Evolutionary conservation across 2,888 invertebrate species (phyloP).

Genomic region (Cephus pygmeus): DNA sequence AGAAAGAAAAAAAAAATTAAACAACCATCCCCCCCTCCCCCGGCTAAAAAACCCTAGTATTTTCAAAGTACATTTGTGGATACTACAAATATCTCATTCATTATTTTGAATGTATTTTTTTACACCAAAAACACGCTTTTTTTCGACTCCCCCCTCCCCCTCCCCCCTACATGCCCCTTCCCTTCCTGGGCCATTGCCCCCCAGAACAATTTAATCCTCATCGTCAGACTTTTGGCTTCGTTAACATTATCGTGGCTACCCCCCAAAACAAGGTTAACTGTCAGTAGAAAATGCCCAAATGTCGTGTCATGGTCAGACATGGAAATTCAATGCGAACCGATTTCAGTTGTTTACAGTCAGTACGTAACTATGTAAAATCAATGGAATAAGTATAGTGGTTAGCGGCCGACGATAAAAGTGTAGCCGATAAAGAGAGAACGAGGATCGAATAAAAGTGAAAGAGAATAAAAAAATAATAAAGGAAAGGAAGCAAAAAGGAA

Average conservation of each 20-base stretch:
- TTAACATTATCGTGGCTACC: neutral
- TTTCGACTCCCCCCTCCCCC: neutral
- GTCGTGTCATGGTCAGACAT: neutral
- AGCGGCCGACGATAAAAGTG: neutral
- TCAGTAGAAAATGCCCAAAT: neutral
- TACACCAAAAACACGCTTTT: neutral
- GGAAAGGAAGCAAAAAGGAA: neutral
- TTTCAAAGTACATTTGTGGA: neutral
- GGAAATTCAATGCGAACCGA: neutral
- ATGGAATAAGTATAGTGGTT: neutral
- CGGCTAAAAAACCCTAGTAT: no score
- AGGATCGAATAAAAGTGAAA: neutral
- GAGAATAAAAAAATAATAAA: neutral
- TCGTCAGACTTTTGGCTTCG: neutral
- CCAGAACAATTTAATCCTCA: neutral
- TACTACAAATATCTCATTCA: neutral
- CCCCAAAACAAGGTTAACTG: neutral
- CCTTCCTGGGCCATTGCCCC: neutral
- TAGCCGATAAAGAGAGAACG: neutral
- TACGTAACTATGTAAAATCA: neutral
- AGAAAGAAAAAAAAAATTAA: neutral
- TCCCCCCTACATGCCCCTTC: no score
- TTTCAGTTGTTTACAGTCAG: neutral
- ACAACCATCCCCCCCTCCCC: no score
- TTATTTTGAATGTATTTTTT: neutral